Evolutionary conservation across 1,140 invertebrate species (phyloP).

Genomic region (Saxidomus purpurata): DNA sequence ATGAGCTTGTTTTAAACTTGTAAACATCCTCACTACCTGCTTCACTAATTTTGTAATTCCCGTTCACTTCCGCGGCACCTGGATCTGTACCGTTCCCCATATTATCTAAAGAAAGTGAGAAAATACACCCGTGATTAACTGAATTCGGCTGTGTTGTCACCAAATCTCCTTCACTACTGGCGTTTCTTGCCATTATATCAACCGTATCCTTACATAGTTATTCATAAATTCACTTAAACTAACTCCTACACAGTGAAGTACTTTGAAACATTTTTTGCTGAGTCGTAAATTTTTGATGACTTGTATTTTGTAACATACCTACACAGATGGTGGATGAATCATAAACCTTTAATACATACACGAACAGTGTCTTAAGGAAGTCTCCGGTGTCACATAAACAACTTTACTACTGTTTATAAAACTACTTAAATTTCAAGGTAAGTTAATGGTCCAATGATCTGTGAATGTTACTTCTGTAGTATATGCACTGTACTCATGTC

Average conservation of each 20-base stretch:
- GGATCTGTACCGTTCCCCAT: slow-evolving; percentile 50
- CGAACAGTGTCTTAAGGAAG: neutral
- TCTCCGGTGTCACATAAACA: neutral
- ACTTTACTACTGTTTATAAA: neutral
- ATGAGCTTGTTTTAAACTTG: slow-evolving; percentile 32
- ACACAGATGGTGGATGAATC: neutral
- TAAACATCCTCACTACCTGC: slow-evolving; percentile 16
- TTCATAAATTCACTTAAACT: too few species aligned
- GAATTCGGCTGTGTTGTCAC: slow-evolving; percentile 63
- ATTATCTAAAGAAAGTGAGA: slow-evolving; percentile 55
- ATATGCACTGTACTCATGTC: too few species aligned
- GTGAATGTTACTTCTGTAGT: neutral
- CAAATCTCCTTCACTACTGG: slow-evolving; percentile 59
- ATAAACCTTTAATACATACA: neutral
- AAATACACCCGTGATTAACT: slow-evolving; percentile 28
- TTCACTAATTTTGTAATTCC: slow-evolving; percentile 39
- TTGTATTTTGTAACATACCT: neutral
- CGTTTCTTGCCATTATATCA: slow-evolving; percentile 51
- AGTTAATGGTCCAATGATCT: slow-evolving; percentile 4
- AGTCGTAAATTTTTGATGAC: neutral
- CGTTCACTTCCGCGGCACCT: slow-evolving; percentile 38
- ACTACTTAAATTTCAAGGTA: neutral
- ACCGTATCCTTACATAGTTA: neutral
- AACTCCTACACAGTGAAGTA: too few species aligned
- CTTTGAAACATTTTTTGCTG: too few species aligned